Base-by-base conservation (phyloP, 2,113 vertebrate genomes). In the Anser cygnoides region DNA sequence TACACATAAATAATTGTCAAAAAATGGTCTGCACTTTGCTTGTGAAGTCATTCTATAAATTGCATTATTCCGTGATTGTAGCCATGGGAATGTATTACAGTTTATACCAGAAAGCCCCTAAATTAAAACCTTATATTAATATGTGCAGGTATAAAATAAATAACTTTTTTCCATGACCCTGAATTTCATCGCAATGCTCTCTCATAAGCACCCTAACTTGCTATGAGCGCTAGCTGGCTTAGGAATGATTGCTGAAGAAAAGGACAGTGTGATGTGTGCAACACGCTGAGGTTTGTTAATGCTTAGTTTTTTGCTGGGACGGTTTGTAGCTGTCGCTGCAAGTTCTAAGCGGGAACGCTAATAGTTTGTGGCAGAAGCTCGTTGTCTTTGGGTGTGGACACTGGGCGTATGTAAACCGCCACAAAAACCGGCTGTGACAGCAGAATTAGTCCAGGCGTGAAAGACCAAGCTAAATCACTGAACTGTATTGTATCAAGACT, bases 381-480 rank as follows among this genome's bases (percentile, higher is more conserved):
- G 2, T 39, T 90, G 25, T 10, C 12, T 84, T 26, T 87, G 29
- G 22, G 2, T 84, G 41, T 31, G 54, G 52, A 49, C 13, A 4
- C 1, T 2, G 33, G 39, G 9, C 0, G 0, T 33, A n/a, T 11
- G 23, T 50, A 50, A 17, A 3, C 73, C 11, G 5, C 28, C 4
- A 6, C 79, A 41, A 77, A 92, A 93, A 73, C 4, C 57, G 61
- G 15, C 61, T 80, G 83, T 0, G 0, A 62, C 28, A 81, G 54
- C 81, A 90, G 76, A 85, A 75, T 86, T 50, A 85, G 55, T 57
- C 59, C 19, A 43, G 74, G 67, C 4, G 3, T 87, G 59, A 95
- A 91, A 88, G 85, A 15, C 1, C 52, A 62, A 92, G 75, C 49
- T 82, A 61, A 88, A 50, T 54, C 2, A 6, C 91, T 73, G 61